Base-by-base conservation (phyloP, 2,113 vertebrate species). In the Megaleporinus macrocephalus region DNA sequence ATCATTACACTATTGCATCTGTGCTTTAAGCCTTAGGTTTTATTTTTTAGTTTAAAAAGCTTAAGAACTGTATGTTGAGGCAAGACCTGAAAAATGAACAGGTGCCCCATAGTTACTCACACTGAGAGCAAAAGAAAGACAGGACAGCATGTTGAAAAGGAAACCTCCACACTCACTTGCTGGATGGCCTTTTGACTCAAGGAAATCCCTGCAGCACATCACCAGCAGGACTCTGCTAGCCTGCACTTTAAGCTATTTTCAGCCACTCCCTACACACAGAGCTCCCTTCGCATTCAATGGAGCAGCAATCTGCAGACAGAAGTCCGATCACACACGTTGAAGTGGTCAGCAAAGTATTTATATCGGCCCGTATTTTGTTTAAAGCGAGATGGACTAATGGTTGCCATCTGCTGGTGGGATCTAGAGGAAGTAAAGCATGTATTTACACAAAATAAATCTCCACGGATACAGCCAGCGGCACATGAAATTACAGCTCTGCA, bases 361-460 rank as follows among this genome's bases (percentile, higher is more conserved):
- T 87, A 85, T 87, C 84, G 79, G 75, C 73, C 55, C 4, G 57
- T 63, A 66, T 86, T 90, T 87, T 85, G 81, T 85, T 79, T 82
- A 76, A 77, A 79, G 70, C 78, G 55, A 77, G 49, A 20, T 81
- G 80, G 79, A 77, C 87, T 84, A 76, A 0, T 0, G 80, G 81
- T 63, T 90, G 81, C 65, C 88, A 84, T 49, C 68, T 84, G 71
- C n/a, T 18, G 47, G 89, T 82, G 55, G 83, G 66, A 84, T 73
- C 65, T 62, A 75, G 79, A 80, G 76, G 85, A 85, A 80, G 84
- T 69, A 81, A 85, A 89, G 68, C 77, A 78, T 86, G 80, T 88
- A 86, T 87, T 89, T 87, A 88, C 79, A 85, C 85, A 84, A 85
- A 86, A 84, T 88, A 87, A 84, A 89, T 88, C 86, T 86, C 81